Conservation (phyloP, 1,140 invertebrate genomes). For the Bombus sibiricus region DNA sequence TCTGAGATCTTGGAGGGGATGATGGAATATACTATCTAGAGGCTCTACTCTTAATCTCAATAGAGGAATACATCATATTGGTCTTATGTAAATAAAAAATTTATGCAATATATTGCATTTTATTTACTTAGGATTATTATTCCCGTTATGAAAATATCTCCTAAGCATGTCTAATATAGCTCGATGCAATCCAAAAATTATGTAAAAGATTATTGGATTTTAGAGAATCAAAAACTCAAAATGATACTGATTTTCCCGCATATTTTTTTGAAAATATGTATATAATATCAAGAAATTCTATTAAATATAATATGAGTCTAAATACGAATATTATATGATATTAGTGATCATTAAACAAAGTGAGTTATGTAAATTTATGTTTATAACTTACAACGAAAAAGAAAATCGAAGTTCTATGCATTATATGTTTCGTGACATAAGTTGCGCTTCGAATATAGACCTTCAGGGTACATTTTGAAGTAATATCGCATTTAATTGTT, state of each 20-base stretch:
- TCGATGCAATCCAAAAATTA: background rate
- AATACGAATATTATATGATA: background rate
- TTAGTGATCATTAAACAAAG: background rate
- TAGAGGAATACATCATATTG: background rate
- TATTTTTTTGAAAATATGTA: background rate
- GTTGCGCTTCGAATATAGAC: background rate
- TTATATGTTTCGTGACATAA: slow-evolving; percentile 15
- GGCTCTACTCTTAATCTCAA: background rate
- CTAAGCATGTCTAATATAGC: background rate
- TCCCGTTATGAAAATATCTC: background rate
- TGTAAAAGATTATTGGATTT: background rate
- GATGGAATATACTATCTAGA: slow-evolving; percentile 31
- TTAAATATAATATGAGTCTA: background rate
- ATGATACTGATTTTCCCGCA: background rate
- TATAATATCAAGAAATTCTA: background rate
- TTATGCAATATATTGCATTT: background rate
- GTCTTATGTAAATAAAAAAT: background rate
- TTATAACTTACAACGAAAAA: background rate
- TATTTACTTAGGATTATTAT: background rate
- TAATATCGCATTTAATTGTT: background rate
- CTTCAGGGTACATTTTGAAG: background rate
- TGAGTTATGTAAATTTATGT: background rate
- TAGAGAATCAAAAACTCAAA: background rate
- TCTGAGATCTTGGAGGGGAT: slow-evolving; percentile 27
- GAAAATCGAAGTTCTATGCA: background rate